A percentile compares a stretch with the other conserved stretches of the same genome.
Conservation (phyloP, 2,797 vertebrate genomes). For the Botia almorhae region DNA sequence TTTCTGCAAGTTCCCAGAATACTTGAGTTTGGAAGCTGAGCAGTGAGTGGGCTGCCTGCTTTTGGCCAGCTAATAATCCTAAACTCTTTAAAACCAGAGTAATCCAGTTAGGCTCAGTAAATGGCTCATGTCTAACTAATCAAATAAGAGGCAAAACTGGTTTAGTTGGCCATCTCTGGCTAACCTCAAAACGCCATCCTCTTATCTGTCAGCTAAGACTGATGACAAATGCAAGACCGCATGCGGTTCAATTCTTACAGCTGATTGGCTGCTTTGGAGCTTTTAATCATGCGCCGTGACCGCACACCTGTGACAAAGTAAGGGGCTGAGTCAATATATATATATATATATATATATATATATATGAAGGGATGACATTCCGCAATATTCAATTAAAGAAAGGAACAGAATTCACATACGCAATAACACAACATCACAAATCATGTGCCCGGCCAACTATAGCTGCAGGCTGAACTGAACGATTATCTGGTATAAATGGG, state of each 20-base stretch:
- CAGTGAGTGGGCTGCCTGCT: conserved; percentile 53
- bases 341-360: too few species aligned
- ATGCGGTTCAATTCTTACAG: conserved; percentile 25
- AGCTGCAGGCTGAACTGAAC: conserved; percentile 47
- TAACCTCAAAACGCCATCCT: conserved; percentile 47
- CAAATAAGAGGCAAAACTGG: conserved; percentile 81
- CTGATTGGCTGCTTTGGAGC: conserved; percentile 32
- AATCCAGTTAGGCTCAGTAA: conserved; percentile 92
- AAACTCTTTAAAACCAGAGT: conserved; percentile 94
- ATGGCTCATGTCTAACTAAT: conserved; percentile 91
- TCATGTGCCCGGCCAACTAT: conserved; percentile 56
- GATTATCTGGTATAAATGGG: conserved; percentile 77
- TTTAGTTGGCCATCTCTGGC: conserved; percentile 52
- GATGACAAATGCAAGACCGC: conserved; percentile 39
- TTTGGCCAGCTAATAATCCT: conserved; percentile 79
- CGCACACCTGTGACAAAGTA: conserved; percentile 45
- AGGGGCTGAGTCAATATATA: conserved; percentile 32
- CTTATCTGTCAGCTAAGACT: conserved; percentile 38
- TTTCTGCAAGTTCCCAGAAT: conserved; percentile 50
- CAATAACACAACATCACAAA: conserved; percentile 70
- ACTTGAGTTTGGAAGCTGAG: conserved; percentile 40
- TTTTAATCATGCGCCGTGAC: conserved; percentile 9
- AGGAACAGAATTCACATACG: conserved; percentile 65
- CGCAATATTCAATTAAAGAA: conserved; percentile 39
- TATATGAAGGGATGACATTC: conserved; percentile 30